A percentile compares a stretch with the other conserved stretches of the same genome.
Evolutionary conservation across 2,888 invertebrate genomes (phyloP).

Genomic region (Drosophila pseudotakahashii): DNA sequence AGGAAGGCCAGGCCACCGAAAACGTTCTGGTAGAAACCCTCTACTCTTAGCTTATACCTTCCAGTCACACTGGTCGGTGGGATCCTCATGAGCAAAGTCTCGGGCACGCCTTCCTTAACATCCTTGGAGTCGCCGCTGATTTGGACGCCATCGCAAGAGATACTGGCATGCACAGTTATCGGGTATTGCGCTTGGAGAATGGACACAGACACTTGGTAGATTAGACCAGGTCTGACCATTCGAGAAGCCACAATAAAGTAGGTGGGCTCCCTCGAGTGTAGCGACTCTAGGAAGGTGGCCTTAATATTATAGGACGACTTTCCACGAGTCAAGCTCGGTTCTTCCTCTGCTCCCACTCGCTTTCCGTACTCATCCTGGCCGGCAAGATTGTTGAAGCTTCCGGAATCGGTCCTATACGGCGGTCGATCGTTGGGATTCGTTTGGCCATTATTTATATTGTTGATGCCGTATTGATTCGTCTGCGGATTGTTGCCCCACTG

Average conservation of each 20-base stretch:
- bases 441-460: conserved; percentile 31
- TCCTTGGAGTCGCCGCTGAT: conserved; percentile 92
- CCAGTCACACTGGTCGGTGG: conserved; percentile 93
- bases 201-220: conserved; percentile 94
- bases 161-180: conserved; percentile 93
- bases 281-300: conserved; percentile 76
- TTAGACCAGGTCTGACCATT: conserved; percentile 95
- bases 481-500: conserved; percentile 37
- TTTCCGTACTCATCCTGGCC: conserved; percentile 69
- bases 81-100: conserved; percentile 95
- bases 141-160: conserved; percentile 95
- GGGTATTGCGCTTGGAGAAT: conserved; percentile 91
- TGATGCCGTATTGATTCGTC: conserved; percentile 28
- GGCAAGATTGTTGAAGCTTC: conserved; percentile 66
- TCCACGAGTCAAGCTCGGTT: conserved; percentile 70
- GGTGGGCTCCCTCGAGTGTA: conserved; percentile 85
- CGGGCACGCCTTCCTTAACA: conserved; percentile 93
- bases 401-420: conserved; percentile 61
- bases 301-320: conserved; percentile 79
- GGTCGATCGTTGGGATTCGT: conserved; percentile 54
- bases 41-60: conserved; percentile 92
- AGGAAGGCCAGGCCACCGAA: conserved; percentile 94
- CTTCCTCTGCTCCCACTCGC: conserved; percentile 52
- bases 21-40: conserved; percentile 88
- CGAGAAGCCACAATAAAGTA: conserved; percentile 96